Base-by-base conservation (phyloP, 92 coral and sea anemone species). In the Metridium senile region DNA sequence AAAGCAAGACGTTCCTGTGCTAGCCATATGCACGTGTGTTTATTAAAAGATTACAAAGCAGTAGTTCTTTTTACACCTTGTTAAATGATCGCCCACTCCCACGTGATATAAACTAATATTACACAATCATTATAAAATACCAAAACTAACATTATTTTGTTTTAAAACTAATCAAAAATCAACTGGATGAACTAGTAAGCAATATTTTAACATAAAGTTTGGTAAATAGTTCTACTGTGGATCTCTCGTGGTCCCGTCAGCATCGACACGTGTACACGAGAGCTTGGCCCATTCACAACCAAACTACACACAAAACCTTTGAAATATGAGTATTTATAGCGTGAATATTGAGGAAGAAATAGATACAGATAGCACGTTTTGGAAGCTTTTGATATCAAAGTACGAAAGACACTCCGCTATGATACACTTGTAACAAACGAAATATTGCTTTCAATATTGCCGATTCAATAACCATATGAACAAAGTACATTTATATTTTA, bases 1-100 rank as follows among this genome's bases (percentile, higher is more conserved):
- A 73, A 73, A 34, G 68, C 2, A 56, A 33, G 28, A 62, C 57
- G 78, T 73, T 73, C 78, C 78, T 58, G 33, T 26, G 78, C 26
- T 7, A 46, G 78, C 68, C 78, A 73, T 73, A 73, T 73, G 78
- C 57, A 58, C 64, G 78, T 73, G 78, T 39, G 31, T 72, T 73
- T 43, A 57, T 33, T 1, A 32, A 33, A 58, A 73, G 78, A 73
- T 73, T 73, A 73, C 54, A 73, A 73, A 73, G 54, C 78, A 73
- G 68, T 62, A 16, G 33, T 6, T 30, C 32, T 43, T 56, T 58
- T 73, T 58, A 58, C 68, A 73, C 68, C 56, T 57, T 58, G 53
- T 28, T 20, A 30, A 73, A 21, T 73, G 7, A 73, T 33, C 68
- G 26, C 27, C 54, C 64, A 73, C 63, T 34, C 2, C 53, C 66